Conservation (phyloP, 2,113 vertebrate genomes). For the Thinocorus orbignyianus region DNA sequence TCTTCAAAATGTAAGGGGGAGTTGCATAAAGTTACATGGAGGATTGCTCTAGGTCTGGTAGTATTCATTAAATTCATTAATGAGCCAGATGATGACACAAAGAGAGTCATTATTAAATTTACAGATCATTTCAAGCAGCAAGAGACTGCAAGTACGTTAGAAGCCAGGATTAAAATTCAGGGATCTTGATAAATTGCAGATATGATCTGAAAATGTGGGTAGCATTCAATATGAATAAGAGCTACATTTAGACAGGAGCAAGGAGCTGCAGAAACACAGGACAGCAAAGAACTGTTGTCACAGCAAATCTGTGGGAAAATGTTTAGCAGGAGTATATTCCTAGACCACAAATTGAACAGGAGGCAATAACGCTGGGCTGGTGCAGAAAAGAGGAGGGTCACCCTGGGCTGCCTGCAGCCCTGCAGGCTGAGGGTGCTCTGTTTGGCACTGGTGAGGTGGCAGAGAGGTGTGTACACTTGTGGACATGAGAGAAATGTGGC, state of each 20-base stretch:
- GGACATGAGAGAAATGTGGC: background rate
- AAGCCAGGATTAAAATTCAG: slow-evolving; percentile 2
- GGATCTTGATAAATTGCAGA: background rate
- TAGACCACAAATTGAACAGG: background rate
- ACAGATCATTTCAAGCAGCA: slow-evolving; percentile 4
- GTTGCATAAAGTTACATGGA: background rate
- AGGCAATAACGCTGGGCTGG: background rate
- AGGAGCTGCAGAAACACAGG: background rate
- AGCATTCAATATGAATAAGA: background rate
- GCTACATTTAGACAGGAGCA: background rate
- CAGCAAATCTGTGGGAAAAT: background rate
- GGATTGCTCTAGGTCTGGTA: background rate
- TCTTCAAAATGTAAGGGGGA: background rate
- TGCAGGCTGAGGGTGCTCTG: background rate
- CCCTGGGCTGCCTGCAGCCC: background rate
- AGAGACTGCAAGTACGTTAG: background rate
- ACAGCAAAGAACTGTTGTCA: background rate
- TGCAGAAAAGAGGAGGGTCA: background rate
- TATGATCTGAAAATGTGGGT: background rate
- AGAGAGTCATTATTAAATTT: slow-evolving; percentile 24
- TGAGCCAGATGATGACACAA: background rate
- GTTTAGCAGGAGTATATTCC: background rate
- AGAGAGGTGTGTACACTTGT: background rate
- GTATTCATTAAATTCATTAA: slow-evolving; percentile 5
- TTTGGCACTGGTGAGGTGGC: background rate